Conservation (phyloP, 23 tunicate genomes). For the Aplidium turbinatum region DNA sequence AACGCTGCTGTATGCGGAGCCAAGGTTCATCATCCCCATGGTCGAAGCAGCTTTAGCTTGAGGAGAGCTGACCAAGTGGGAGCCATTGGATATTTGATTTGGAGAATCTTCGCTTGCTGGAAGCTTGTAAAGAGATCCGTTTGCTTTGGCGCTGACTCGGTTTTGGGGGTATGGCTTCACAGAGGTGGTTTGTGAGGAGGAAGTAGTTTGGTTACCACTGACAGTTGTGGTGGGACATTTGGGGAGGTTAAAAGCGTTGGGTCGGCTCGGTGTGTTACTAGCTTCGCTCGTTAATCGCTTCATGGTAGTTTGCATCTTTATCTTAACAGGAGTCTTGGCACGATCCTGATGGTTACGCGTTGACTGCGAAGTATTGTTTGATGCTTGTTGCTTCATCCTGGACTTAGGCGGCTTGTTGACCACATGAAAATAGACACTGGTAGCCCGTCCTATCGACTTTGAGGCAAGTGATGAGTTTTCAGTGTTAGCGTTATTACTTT, state of each 20-base stretch:
- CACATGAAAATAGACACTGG: constrained; percentile 31
- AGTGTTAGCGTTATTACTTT: constrained; percentile 5
- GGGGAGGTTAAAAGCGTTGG: constrained; percentile 76
- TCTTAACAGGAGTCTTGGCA: constrained; percentile 62
- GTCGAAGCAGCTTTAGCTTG: constrained; percentile 90
- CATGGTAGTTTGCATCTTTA: constrained; percentile 78
- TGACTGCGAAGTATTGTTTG: constrained; percentile 13
- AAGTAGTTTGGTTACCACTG: constrained; percentile 8
- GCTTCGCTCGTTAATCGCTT: constrained; percentile 67
- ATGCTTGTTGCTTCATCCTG: neutral
- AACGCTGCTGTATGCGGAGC: constrained; percentile 51
- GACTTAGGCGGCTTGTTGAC: neutral
- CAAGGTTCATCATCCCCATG: constrained; percentile 76
- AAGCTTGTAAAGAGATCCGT: constrained; percentile 9
- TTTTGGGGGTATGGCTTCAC: neutral
- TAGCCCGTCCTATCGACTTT: constrained; percentile 22
- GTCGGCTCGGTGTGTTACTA: constrained; percentile 57
- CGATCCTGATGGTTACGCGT: constrained; percentile 24
- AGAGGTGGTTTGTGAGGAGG: neutral
- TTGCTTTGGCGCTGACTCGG: neutral
- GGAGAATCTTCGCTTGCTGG: constrained; percentile 23
- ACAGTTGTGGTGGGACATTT: constrained; percentile 42
- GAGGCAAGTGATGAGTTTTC: constrained; percentile 4
- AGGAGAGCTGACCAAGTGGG: constrained; percentile 81
- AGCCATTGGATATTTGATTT: constrained; percentile 1